phyloP scores from a whole-genome alignment of 2,888 invertebrate species.

The Caenorhabditis sp. region DNA sequence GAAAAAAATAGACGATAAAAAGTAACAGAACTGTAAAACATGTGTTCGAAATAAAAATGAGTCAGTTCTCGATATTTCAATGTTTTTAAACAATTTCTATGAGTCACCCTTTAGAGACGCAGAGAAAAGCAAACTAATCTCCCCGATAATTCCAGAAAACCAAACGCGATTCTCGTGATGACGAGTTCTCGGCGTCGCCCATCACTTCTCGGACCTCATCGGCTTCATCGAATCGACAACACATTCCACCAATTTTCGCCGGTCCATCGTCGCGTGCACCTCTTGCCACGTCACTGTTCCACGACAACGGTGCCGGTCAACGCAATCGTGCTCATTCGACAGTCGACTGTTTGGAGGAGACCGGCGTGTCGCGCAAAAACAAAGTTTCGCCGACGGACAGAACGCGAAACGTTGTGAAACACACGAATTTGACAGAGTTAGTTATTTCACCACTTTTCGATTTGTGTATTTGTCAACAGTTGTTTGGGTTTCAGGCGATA shows the following conservation, averaged over 20 bases:
- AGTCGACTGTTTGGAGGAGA: constrained; percentile 2
- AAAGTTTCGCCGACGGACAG: constrained; percentile 32
- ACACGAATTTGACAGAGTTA: constrained; percentile 26
- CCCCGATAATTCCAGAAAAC: not conserved
- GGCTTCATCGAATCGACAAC: not conserved
- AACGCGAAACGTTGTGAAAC: constrained; percentile 11
- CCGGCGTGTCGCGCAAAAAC: constrained; percentile 12
- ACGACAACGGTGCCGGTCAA: not conserved
- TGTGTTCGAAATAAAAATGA: too few relatives aligned
- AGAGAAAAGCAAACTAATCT: not conserved
- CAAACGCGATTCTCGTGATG: not conserved
- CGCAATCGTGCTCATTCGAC: not conserved
- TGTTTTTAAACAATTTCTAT: too few relatives aligned
- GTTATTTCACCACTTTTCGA: too few relatives aligned
- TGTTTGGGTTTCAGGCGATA: constrained; percentile 30
- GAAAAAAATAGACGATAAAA: too few relatives aligned
- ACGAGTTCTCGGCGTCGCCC: not conserved
- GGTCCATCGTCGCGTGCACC: not conserved
- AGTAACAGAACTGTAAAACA: too few relatives aligned
- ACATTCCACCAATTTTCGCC: not conserved
- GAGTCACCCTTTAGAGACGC: too few relatives aligned
- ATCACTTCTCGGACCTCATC: not conserved
- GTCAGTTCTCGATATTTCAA: too few relatives aligned
- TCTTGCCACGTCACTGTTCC: not conserved
- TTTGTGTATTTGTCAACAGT: too few relatives aligned